Base-by-base conservation (phyloP, 1,140 invertebrate genomes). In the Drosophila orena region DNA sequence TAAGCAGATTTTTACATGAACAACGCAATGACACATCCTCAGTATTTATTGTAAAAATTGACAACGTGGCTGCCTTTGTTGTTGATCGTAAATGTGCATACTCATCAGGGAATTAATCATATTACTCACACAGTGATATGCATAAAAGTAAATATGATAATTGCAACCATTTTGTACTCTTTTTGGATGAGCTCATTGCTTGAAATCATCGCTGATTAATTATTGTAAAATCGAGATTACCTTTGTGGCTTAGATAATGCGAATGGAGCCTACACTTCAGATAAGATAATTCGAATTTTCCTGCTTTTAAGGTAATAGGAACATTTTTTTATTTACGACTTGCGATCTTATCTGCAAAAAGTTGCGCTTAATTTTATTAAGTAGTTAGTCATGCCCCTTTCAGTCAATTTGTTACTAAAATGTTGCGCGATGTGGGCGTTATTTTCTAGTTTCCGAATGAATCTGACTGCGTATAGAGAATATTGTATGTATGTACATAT, bases 11-110 rank as follows among this genome's bases (percentile, higher is more conserved):
- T 11, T 43, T 53, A 15, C 27, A 12, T 17, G 42, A 50, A 47
- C 53, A 47, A 43, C 50, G 38, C 5, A 52, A 69, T 70, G 62
- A 69, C 42, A 69, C 64, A 70, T 69, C 24, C 34, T 10, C n/a
- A 38, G 47, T 46, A 40, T 53, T 69, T 47, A 66, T 65, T 69
- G 43, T 50, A 64, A 62, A 24, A 68, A 64, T 43, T 42, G 30
- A 43, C n/a, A 43, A 46, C 20, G 15, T 22, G 17, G 4, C 17
- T 24, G n/a, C 49, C 35, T 69, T 69, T 70, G 49, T 68, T 54
- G 66, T 37, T 7, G 47, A 54, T 55, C 20, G 47, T 53, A 24
- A 34, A 65, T 68, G 55, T 35, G 42, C 50, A 68, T 54, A 46
- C 56, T 69, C 35, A 34, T 56, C 64, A 55, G 24, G 34, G 35